Base-by-base conservation (phyloP, 1,140 invertebrate genomes). In the Ceratina calcarata region DNA sequence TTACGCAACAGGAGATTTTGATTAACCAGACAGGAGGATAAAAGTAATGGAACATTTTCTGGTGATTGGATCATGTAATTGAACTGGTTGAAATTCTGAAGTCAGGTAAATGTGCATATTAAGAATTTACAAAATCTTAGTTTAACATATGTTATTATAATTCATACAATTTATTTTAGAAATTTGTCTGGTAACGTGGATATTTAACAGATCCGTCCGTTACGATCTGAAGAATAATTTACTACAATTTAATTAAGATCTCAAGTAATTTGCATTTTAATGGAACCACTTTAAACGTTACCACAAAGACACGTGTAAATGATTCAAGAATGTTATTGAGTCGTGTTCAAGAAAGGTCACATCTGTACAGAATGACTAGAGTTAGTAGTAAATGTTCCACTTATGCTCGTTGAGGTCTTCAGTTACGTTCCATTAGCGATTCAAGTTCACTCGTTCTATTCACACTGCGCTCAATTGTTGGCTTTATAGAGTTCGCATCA, bases 341-440 rank as follows among this genome's bases (percentile, higher is more conserved):
- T 72, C 32, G 61, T 61, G 55, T 24, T 45, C 16, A 72, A 18
- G 45, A 45, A 66, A 22, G 70, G 70, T 49, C 57, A 61, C n/a
- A 61, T 72, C 37, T 24, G 32, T 0, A 22, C 20, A 4, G 24
- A 20, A n/a, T 53, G 55, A 37, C 55, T 45, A 10, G 32, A 22
- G 37, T 22, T 15, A 57, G 70, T 0, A 45, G 16, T 45, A 57
- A 72, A 22, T 16, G 70, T 61, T 61, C 70, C 57, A 72, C 61
- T 72, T 72, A 22, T 32, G 57, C 61, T 72, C 70, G 61, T 61
- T 72, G 37, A 61, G 57, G 58, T 61, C 70, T 45, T 72, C 70
- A 61, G 70, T 72, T 72, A 72, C 70, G 70, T 61, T 61, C 70
- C 70, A 72, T 72, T 72, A 72, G 70, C 32, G 32, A 61, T 60